These are phyloP conservation scores for Pachycephala philippinensis DNA, from an alignment of 2,113 vertebrate species.

Conservation along the genomic window DNA sequence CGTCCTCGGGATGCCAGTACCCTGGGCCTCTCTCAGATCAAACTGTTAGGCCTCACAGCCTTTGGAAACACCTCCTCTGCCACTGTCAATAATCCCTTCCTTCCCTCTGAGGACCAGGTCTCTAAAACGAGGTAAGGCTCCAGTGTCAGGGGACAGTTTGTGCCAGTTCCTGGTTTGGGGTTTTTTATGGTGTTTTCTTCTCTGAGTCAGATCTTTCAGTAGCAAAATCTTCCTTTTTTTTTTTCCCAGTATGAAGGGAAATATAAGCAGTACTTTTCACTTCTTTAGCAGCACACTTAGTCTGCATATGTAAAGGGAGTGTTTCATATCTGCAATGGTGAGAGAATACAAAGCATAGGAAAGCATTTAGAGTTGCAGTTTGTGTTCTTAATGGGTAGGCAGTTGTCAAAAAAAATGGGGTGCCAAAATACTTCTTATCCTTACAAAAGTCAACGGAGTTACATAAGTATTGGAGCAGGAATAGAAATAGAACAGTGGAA, in stretches of 20 bases:
- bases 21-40: conserved; percentile 94
- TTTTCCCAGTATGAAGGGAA: background rate
- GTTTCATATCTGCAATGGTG: background rate
- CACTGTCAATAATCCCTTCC: conserved; percentile 96
- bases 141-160: background rate
- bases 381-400: background rate
- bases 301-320: background rate
- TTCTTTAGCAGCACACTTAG: background rate
- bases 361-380: background rate
- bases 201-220: background rate
- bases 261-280: background rate
- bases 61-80: conserved; percentile 98
- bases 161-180: background rate
- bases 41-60: conserved; percentile 92
- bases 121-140: conserved; percentile 92
- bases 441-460: background rate
- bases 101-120: conserved; percentile 97
- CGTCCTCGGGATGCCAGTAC: conserved; percentile 96
- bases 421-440: background rate
- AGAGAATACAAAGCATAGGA: background rate
- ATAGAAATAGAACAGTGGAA: background rate
- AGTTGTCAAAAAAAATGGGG: background rate
- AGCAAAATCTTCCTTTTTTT: background rate
- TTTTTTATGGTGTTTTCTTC: background rate
- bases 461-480: background rate